These are phyloP conservation scores for Zaprionus tsacasi DNA, from an alignment of 1,140 invertebrate species.

Conservation along the genomic window DNA sequence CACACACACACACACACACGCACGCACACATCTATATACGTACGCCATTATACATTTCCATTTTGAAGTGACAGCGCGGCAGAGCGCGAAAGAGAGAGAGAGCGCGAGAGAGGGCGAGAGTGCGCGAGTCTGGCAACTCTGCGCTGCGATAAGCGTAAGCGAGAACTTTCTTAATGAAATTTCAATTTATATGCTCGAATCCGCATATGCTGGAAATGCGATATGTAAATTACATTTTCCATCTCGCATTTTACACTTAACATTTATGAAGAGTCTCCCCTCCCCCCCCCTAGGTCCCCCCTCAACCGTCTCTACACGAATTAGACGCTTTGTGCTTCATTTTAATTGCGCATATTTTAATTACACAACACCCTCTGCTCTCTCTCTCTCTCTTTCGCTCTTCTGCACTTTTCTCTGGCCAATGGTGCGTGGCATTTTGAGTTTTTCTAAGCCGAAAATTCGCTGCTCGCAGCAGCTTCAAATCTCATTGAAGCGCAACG, in stretches of 20 bases:
- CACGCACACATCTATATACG: constrained; percentile 30
- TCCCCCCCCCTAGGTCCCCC: constrained; percentile 15
- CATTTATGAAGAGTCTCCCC: constrained; percentile 38
- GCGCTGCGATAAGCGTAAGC: constrained; percentile 15
- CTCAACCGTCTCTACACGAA: constrained; percentile 5
- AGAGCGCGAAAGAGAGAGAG: constrained; percentile 8
- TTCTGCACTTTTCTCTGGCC: not conserved
- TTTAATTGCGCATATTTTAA: constrained; percentile 80
- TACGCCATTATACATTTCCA: constrained; percentile 79
- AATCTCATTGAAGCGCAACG: constrained; percentile 42
- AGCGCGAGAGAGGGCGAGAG: not conserved
- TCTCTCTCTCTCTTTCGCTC: not conserved
- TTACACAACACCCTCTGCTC: constrained; percentile 54
- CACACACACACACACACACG: constrained; percentile 31
- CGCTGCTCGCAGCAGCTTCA: constrained; percentile 41
- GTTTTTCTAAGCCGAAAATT: constrained; percentile 35
- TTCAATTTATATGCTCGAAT: constrained; percentile 70
- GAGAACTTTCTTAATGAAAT: constrained; percentile 80
- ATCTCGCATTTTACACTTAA: constrained; percentile 1
- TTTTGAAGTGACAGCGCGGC: constrained; percentile 59
- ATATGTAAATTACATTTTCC: constrained; percentile 68
- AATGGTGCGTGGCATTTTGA: constrained; percentile 22
- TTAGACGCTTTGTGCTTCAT: constrained; percentile 42
- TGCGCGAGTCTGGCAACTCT: not conserved
- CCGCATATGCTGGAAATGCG: constrained; percentile 22